phyloP scores from a whole-genome alignment of 2,113 vertebrate species.

The Crotalus tigris region DNA sequence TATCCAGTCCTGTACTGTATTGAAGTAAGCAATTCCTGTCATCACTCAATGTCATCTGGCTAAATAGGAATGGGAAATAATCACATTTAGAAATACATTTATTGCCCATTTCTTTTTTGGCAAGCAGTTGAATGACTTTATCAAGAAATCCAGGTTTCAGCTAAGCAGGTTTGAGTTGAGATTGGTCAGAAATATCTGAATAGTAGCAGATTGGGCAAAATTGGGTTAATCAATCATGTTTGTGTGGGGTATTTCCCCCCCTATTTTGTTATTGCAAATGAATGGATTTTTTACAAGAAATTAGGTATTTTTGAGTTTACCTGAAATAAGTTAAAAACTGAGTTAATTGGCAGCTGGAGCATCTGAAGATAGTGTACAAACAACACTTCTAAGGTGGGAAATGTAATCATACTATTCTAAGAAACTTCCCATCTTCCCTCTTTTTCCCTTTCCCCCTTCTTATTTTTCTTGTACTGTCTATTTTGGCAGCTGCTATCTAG shows the following conservation, averaged over 20 bases:
- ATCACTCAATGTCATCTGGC: neutral
- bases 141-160: neutral
- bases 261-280: neutral
- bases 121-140: neutral
- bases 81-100: neutral
- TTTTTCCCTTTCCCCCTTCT: neutral
- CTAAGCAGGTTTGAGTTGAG: neutral
- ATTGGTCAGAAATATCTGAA: neutral
- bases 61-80: neutral
- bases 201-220: neutral
- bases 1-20: rapidly evolving
- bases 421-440: neutral
- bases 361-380: neutral
- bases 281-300: neutral
- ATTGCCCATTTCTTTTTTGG: neutral
- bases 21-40: neutral
- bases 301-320: neutral
- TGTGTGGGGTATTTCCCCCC: neutral
- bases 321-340: too few relatives aligned
- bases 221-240: neutral
- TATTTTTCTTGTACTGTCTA: neutral
- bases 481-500: neutral
- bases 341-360: neutral
- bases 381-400: neutral
- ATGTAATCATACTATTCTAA: neutral